Evolutionary conservation across 2,113 vertebrate species (phyloP).

Genomic region (Oxyruncus cristatus): DNA sequence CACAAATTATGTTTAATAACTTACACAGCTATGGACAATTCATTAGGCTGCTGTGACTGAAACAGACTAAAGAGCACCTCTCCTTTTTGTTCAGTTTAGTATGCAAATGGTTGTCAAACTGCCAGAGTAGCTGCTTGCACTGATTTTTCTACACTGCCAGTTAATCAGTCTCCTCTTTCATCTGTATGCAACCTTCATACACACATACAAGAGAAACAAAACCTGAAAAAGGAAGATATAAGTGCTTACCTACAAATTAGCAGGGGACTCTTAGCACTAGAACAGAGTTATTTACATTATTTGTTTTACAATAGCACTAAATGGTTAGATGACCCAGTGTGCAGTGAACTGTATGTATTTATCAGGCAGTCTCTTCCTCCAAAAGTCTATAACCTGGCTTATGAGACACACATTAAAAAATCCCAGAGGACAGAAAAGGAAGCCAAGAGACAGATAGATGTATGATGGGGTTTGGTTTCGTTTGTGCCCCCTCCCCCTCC

Average conservation of each 20-base stretch:
- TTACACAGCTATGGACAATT: neutral
- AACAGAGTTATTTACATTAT: neutral
- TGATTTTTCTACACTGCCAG: slow-evolving; percentile 2
- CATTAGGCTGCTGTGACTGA: neutral
- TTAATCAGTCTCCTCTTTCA: slow-evolving; percentile 29
- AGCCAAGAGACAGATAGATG: neutral
- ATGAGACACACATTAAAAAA: slow-evolving; percentile 12
- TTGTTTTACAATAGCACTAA: neutral
- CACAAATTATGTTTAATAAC: neutral
- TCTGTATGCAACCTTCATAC: slow-evolving; percentile 23
- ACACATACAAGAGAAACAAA: neutral
- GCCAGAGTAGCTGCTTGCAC: slow-evolving; percentile 4
- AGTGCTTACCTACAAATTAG: neutral
- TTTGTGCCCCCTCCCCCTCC: neutral
- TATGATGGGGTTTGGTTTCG: neutral
- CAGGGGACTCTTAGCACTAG: neutral
- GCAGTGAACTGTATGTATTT: neutral
- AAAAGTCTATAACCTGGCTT: neutral
- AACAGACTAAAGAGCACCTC: neutral
- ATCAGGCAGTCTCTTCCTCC: neutral
- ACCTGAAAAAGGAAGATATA: neutral
- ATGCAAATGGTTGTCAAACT: slow-evolving; percentile 21
- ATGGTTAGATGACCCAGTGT: neutral
- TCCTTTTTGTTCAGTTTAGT: slow-evolving; percentile 12
- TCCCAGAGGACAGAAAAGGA: neutral